These are phyloP conservation scores for Helobdella robusta DNA, from an alignment of 2,888 invertebrate genomes.

Conservation along the genomic window DNA sequence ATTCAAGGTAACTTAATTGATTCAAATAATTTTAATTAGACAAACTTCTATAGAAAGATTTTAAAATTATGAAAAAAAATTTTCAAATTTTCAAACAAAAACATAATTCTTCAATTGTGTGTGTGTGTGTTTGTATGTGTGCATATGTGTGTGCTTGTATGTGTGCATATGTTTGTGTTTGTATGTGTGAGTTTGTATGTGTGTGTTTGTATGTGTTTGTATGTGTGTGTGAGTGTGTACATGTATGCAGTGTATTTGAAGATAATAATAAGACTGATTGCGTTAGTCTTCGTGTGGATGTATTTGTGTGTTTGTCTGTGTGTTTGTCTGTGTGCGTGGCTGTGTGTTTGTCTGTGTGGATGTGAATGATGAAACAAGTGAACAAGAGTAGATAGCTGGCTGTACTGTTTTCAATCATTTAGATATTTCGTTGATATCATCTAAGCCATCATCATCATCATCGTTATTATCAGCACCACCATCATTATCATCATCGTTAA, in stretches of 20 bases:
- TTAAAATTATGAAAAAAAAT: not conserved
- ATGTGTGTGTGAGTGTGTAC: not conserved
- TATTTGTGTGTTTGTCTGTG: not conserved
- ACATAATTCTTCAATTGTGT: not conserved
- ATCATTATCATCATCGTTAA: not conserved
- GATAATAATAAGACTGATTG: not conserved
- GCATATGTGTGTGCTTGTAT: no score
- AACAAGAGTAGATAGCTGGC: not conserved
- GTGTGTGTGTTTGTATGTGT: no score
- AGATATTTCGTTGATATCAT: not conserved
- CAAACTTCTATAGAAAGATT: not conserved
- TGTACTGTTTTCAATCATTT: not conserved
- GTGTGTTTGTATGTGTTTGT: not conserved
- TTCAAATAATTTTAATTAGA: not conserved
- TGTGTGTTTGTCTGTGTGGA: slow-evolving; percentile 3
- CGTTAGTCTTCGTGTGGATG: not conserved
- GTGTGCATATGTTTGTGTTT: no score
- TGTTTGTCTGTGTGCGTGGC: not conserved
- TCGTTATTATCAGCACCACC: not conserved
- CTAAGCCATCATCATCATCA: not conserved
- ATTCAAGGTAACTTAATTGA: no score
- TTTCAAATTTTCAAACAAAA: not conserved
- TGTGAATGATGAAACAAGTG: not conserved
- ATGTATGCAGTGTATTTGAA: slow-evolving; percentile 4
- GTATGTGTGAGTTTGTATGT: slow-evolving; percentile 6